Conservation (phyloP, 2,797 vertebrate species). For the Chloroceryle inda region DNA sequence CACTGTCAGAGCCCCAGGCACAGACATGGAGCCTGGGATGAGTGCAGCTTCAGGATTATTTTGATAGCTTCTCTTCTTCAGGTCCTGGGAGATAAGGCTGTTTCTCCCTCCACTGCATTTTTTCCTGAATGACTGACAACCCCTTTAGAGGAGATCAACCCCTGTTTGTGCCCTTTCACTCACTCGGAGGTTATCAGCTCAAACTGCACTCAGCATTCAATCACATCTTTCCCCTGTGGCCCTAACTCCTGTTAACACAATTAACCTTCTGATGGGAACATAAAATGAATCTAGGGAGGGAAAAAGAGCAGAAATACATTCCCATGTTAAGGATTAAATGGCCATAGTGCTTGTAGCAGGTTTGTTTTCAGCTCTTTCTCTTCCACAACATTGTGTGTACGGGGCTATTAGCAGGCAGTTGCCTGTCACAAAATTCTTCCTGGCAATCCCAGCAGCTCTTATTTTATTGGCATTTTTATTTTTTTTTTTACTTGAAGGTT, state of each 20-base stretch:
- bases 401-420: slow-evolving; percentile 3
- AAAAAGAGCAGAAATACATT: slow-evolving; percentile 69
- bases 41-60: slow-evolving; percentile 60
- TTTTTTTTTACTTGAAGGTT: background rate
- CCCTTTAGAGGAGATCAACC: slow-evolving; percentile 69
- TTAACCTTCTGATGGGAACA: slow-evolving; percentile 76
- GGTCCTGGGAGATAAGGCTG: slow-evolving; percentile 72
- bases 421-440: slow-evolving; percentile 13
- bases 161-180: slow-evolving; percentile 70
- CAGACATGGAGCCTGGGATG: slow-evolving; percentile 7
- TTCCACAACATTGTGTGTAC: background rate
- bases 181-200: slow-evolving; percentile 73
- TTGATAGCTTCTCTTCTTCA: slow-evolving; percentile 62
- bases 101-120: slow-evolving; percentile 65
- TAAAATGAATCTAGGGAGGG: slow-evolving; percentile 57
- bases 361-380: background rate
- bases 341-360: slow-evolving; percentile 19
- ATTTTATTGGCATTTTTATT: background rate
- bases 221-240: slow-evolving; percentile 75
- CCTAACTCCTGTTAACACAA: slow-evolving; percentile 75
- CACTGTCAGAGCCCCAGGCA: slow-evolving; percentile 42
- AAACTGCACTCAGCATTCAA: slow-evolving; percentile 72
- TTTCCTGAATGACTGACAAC: slow-evolving; percentile 68
- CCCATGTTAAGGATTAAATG: slow-evolving; percentile 70
- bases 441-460: background rate